A percentile compares a stretch with the other conserved stretches of the same genome.
Conservation (phyloP, 2,888 invertebrate genomes). For the Standfussiana lucernea region DNA sequence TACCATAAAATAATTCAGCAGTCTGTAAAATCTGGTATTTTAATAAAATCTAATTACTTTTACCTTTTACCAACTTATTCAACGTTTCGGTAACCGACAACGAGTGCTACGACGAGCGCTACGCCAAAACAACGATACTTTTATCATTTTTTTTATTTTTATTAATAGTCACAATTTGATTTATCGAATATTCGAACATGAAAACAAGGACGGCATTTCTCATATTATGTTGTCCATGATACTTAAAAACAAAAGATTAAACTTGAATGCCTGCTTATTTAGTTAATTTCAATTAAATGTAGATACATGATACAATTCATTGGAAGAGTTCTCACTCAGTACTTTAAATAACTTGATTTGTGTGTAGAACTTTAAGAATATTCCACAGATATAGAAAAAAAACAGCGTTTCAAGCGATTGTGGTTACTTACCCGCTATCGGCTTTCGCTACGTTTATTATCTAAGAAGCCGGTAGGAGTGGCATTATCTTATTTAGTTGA, state of each 20-base stretch:
- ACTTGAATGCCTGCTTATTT: neutral
- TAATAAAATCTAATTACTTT: neutral
- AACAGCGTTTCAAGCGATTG: neutral
- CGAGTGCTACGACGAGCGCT: neutral
- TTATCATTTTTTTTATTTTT: neutral
- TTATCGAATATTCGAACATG: neutral
- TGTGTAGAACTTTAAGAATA: neutral
- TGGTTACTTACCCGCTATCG: neutral
- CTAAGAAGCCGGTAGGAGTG: slow-evolving; percentile 3
- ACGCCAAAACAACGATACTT: neutral
- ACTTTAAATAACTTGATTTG: neutral
- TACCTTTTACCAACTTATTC: neutral
- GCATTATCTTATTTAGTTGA: slow-evolving; percentile 35
- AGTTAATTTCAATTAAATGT: neutral
- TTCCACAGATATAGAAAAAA: slow-evolving; percentile 7
- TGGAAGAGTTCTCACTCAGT: neutral
- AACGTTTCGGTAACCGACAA: neutral
- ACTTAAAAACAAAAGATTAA: neutral
- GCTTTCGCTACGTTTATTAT: slow-evolving; percentile 31
- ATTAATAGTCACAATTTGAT: neutral
- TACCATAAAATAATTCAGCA: neutral
- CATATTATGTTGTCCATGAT: neutral
- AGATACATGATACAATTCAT: too few relatives aligned
- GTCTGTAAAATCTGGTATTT: neutral
- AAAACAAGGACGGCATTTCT: too few relatives aligned